Evolutionary conservation across 2,113 vertebrate genomes (phyloP).

Genomic region (Hippocampus guttulatus): DNA sequence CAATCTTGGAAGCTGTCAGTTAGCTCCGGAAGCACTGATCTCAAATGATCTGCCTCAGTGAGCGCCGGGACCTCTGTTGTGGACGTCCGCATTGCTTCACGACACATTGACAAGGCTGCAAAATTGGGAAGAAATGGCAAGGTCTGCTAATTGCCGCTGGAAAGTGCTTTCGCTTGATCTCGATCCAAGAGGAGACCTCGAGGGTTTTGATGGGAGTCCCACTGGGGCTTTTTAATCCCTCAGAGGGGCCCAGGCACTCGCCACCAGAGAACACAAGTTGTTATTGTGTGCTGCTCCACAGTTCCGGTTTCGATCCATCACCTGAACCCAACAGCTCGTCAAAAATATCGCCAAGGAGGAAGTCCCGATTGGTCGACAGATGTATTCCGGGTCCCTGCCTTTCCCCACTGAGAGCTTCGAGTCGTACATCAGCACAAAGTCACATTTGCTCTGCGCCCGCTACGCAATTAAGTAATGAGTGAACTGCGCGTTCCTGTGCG

Average conservation of each 20-base stretch:
- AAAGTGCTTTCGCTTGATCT: background rate
- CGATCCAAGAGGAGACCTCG: background rate
- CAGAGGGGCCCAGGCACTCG: background rate
- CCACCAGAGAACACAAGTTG: background rate
- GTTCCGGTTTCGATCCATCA: conserved; percentile 64
- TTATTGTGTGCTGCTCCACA: background rate
- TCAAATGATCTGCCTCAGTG: background rate
- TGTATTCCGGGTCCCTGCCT: conserved; percentile 14
- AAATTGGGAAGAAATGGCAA: background rate
- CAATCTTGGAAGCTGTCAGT: background rate
- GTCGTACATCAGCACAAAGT: conserved; percentile 24
- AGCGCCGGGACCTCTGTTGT: background rate
- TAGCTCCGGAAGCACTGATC: background rate
- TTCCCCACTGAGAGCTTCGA: conserved; percentile 6
- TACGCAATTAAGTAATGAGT: too few species aligned
- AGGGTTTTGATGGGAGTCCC: background rate
- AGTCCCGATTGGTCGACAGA: conserved; percentile 27
- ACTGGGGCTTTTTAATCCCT: background rate
- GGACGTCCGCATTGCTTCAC: too few species aligned
- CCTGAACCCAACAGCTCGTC: conserved; percentile 54
- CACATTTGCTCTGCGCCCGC: conserved; percentile 7
- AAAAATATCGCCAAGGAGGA: conserved; percentile 44
- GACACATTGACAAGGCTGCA: background rate
- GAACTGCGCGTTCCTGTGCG: background rate
- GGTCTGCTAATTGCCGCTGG: background rate